Conservation (phyloP, 2,113 vertebrate genomes). For the Halichoeres trimaculatus region DNA sequence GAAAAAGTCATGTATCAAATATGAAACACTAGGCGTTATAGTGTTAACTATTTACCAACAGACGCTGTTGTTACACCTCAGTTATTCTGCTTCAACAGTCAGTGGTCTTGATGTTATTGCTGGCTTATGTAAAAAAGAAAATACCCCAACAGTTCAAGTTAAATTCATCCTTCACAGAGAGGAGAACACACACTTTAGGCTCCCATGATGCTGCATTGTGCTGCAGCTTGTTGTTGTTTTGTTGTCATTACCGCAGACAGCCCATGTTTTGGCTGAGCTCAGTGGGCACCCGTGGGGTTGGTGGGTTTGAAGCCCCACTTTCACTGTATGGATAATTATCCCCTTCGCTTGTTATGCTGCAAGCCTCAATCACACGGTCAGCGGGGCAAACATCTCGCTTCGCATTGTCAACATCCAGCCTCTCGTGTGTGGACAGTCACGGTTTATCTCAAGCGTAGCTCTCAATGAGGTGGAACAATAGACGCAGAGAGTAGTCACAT, state of each 20-base stretch:
- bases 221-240: slow-evolving; percentile 36
- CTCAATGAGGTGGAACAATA: slow-evolving; percentile 23
- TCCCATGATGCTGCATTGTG: background rate
- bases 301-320: slow-evolving; percentile 36
- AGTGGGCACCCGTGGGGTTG: slow-evolving; percentile 20
- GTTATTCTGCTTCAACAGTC: no score
- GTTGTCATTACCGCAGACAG: slow-evolving; percentile 25
- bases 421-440: slow-evolving; percentile 28
- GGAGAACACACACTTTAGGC: background rate
- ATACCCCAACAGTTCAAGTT: no score
- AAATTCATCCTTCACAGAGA: background rate
- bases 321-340: slow-evolving; percentile 50
- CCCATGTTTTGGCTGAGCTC: slow-evolving; percentile 13
- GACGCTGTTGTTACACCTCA: no score
- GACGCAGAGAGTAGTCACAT: background rate
- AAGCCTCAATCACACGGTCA: slow-evolving; percentile 23
- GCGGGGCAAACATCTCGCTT: slow-evolving; percentile 42
- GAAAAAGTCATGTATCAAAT: no score
- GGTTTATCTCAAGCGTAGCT: slow-evolving; percentile 25
- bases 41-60: no score
- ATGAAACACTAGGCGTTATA: no score
- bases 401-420: slow-evolving; percentile 26
- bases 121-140: no score
- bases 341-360: slow-evolving; percentile 32
- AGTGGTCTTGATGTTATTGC: no score